Conservation (phyloP, 2,113 vertebrate species). For the Turnix velox region DNA sequence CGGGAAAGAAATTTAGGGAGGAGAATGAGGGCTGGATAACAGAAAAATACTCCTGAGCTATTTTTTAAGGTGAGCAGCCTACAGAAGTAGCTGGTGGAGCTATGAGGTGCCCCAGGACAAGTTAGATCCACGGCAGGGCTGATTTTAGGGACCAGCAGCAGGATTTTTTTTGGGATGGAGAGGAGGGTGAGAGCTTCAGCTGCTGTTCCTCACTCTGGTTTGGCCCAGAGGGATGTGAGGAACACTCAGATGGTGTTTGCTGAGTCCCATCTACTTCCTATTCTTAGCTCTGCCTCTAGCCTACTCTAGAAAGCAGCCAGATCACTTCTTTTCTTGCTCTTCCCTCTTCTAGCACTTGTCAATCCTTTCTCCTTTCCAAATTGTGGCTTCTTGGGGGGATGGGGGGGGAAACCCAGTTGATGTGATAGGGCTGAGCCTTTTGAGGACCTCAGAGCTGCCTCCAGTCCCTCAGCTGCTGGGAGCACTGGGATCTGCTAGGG, state of each 20-base stretch:
- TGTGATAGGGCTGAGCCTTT: background rate
- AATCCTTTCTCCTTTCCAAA: background rate
- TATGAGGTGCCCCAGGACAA: background rate
- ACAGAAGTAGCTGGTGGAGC: fast-evolving
- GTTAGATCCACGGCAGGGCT: fast-evolving
- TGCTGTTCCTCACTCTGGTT: background rate
- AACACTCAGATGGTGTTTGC: background rate
- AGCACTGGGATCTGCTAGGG: background rate
- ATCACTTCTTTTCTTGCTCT: background rate
- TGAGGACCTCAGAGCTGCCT: background rate
- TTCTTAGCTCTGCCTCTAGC: background rate
- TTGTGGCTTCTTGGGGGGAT: background rate
- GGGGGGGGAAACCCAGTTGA: background rate
- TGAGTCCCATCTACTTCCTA: background rate
- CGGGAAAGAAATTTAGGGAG: too few species aligned
- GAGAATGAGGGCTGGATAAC: background rate
- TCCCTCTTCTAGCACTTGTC: background rate
- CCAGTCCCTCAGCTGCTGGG: fast-evolving
- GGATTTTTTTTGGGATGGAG: fast-evolving
- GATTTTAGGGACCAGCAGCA: fast-evolving
- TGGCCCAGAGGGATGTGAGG: background rate
- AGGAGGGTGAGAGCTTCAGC: fast-evolving
- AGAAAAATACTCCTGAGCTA: background rate
- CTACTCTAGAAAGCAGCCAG: background rate
- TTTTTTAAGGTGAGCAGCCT: background rate